Evolutionary conservation across 2,888 invertebrate genomes (phyloP).

Genomic region (Hemistola chrysoprasaria): DNA sequence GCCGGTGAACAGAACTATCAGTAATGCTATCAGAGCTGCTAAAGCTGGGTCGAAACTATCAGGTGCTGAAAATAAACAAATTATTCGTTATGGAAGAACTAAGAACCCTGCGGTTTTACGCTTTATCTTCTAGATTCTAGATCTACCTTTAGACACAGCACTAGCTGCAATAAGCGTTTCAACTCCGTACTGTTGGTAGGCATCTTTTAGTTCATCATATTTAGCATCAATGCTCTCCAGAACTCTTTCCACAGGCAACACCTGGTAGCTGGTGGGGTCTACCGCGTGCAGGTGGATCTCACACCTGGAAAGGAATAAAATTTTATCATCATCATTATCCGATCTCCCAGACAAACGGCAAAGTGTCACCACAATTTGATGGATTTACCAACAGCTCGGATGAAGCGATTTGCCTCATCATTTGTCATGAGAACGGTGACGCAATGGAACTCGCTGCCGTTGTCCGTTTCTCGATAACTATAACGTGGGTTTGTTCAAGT

Average conservation of each 20-base stretch:
- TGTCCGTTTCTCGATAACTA: too few relatives aligned
- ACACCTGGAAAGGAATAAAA: conserved; percentile 80
- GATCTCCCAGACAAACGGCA: too few relatives aligned
- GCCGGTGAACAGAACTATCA: conserved; percentile 93
- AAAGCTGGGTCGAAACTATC: conserved; percentile 93
- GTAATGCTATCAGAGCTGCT: conserved; percentile 91
- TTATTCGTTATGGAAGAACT: too few relatives aligned
- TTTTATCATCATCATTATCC: too few relatives aligned
- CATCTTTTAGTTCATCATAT: conserved; percentile 91
- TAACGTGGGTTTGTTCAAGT: too few relatives aligned
- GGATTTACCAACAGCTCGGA: too few relatives aligned
- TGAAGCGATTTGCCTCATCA: too few relatives aligned
- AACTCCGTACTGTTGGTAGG: conserved; percentile 71
- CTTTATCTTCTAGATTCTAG: too few relatives aligned
- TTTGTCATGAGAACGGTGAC: too few relatives aligned
- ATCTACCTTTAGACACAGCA: conserved; percentile 67
- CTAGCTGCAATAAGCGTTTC: conserved; percentile 71
- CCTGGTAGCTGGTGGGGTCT: conserved; percentile 87
- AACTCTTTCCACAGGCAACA: conserved; percentile 89
- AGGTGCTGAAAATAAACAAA: conserved; percentile 40
- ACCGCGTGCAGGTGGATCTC: conserved; percentile 93
- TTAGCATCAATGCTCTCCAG: conserved; percentile 91
- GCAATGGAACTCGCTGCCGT: too few relatives aligned
- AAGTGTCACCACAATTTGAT: too few relatives aligned
- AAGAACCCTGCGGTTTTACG: too few relatives aligned